Conservation (phyloP, 2,888 invertebrate genomes). For the Nomada ferruginata region DNA sequence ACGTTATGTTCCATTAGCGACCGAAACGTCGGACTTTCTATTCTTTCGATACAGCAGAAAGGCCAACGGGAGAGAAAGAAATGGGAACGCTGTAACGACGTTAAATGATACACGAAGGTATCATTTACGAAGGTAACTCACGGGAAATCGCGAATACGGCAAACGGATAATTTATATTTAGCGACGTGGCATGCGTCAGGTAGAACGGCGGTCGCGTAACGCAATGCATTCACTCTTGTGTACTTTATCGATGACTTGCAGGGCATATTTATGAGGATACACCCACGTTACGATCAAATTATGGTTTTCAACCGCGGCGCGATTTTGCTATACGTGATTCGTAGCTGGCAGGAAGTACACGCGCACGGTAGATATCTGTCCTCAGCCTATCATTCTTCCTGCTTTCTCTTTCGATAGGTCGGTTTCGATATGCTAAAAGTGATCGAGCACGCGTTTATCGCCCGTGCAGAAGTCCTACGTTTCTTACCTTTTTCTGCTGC, state of each 20-base stretch:
- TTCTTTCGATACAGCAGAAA: no score
- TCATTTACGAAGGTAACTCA: neutral
- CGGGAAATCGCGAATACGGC: constrained; percentile 17
- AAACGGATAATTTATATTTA: constrained; percentile 29
- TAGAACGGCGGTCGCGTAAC: constrained; percentile 29
- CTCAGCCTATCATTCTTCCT: constrained; percentile 41
- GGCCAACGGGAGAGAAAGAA: no score
- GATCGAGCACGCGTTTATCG: constrained; percentile 24
- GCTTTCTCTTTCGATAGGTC: constrained; percentile 61
- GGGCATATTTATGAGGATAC: constrained; percentile 46
- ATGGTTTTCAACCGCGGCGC: constrained; percentile 30
- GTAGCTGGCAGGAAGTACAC: constrained; percentile 41
- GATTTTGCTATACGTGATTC: constrained; percentile 47
- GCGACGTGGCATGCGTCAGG: constrained; percentile 9
- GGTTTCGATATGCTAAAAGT: constrained; percentile 23
- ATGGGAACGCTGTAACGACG: neutral
- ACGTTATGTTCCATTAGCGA: no score
- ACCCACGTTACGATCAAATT: constrained; percentile 57
- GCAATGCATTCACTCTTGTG: constrained; percentile 23
- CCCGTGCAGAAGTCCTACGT: constrained; percentile 27
- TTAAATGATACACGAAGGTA: neutral
- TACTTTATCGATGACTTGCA: constrained; percentile 47
- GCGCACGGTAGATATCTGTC: constrained; percentile 29
- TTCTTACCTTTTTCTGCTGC: constrained; percentile 1
- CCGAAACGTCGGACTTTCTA: no score